Percentiles rank a stretch among this genome's conserved stretches.
These are phyloP conservation scores for Natator depressus DNA, from an alignment of 2,113 vertebrate genomes.

Conservation along the genomic window DNA sequence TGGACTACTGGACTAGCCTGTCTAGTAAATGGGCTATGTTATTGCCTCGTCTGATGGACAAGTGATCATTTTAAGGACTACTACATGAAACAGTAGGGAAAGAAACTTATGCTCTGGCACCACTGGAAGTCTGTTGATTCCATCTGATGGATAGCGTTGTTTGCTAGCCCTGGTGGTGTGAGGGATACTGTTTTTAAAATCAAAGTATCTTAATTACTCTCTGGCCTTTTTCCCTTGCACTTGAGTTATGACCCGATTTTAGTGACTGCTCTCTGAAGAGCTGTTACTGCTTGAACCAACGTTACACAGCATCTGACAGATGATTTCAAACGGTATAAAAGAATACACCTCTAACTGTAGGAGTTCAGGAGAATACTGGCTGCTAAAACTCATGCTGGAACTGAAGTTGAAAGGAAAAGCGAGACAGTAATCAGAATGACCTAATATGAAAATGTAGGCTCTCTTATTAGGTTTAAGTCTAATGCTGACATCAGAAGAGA, in stretches of 20 bases:
- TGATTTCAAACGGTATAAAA: constrained; percentile 47
- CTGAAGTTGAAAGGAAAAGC: constrained; percentile 56
- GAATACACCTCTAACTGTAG: constrained; percentile 68
- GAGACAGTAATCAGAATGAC: constrained; percentile 67
- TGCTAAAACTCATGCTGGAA: constrained; percentile 57
- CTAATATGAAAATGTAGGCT: constrained; percentile 64
- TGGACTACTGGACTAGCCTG: neutral
- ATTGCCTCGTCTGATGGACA: neutral
- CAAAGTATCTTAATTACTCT: neutral
- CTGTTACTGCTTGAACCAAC: constrained; percentile 50
- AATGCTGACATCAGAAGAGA: constrained; percentile 67
- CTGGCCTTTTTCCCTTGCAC: neutral
- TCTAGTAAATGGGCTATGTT: neutral
- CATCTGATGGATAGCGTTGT: neutral
- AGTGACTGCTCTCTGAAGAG: constrained; percentile 59
- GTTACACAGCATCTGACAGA: constrained; percentile 43
- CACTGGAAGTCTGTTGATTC: neutral
- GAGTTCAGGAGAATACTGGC: constrained; percentile 56
- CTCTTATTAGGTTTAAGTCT: constrained; percentile 65
- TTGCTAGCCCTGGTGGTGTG: neutral
- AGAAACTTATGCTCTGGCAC: neutral
- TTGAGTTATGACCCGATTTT: constrained; percentile 46
- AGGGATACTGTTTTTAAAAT: neutral
- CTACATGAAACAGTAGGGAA: neutral
- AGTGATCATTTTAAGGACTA: neutral